Base-by-base conservation (phyloP, 2,797 vertebrate genomes). In the Lates japonicus region DNA sequence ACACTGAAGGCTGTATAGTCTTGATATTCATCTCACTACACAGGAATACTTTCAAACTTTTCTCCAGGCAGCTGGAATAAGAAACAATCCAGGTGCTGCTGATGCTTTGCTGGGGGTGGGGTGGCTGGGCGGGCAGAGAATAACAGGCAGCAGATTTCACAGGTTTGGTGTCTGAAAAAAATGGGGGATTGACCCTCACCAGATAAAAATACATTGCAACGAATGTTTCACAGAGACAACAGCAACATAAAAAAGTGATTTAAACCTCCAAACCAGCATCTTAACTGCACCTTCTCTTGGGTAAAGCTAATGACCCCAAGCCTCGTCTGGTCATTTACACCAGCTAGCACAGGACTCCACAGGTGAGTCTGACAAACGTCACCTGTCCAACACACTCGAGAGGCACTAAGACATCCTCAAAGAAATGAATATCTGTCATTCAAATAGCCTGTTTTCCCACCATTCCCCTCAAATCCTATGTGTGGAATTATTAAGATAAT, bases 351-450 rank as follows among this genome's bases (percentile, higher is more conserved):
- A n/a, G 11, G 59, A 71, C 62, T 33, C 58, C 42, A n/a, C 67
- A 74, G 71, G 65, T 10, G 63, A 79, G 39, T 29, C 55, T 5
- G 19, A 73, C 72, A 76, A 58, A 74, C 55, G 2, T 37, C 68
- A 76, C 78, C 74, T 48, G 48, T 54, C 80, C 70, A 66, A 81
- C 63, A 73, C 74, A 77, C 66, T 79, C 71, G 74, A 84, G 91
- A 94, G 94, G 92, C 93, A 95, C 92, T 90, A 82, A 83, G 86
- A 92, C 81, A 67, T 85, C 83, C 2, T 75, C 70, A 81, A 73
- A 73, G 83, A 72, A 88, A 90, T 74, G 82, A 92, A 94, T 78
- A 93, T 78, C 88, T 55, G 90, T 93, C 92, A 93, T 91, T 93
- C 90, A 77, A 87, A 90, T 82, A 91, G 89, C 87, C 86, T 33